These are phyloP conservation scores for Tadarida brasiliensis DNA, from an alignment of 2,797 vertebrate genomes.

Conservation along the genomic window DNA sequence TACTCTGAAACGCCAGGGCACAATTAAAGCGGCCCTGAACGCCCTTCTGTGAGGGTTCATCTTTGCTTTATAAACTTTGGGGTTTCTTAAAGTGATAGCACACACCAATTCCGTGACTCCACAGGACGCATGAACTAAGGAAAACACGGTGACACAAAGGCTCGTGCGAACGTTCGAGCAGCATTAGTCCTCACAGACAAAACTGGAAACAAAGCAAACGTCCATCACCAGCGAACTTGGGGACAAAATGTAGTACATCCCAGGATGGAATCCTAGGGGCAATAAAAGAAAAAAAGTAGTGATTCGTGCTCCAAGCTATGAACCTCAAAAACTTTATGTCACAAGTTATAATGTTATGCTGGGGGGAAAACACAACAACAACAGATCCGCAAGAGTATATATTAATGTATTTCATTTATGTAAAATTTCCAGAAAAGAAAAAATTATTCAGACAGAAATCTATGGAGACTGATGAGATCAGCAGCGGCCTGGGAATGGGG, in stretches of 20 bases:
- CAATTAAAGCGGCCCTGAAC: background rate
- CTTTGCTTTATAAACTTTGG: background rate
- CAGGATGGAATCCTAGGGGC: accelerated
- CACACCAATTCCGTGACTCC: too few species aligned
- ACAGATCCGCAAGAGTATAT: accelerated
- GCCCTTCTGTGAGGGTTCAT: background rate
- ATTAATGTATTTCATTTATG: background rate
- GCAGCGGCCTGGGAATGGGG: too few species aligned
- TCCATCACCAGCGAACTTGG: accelerated
- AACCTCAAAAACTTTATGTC: background rate
- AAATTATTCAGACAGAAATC: background rate
- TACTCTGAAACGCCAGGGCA: background rate
- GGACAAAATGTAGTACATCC: accelerated
- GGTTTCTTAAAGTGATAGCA: background rate
- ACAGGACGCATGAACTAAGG: accelerated
- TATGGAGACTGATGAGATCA: accelerated
- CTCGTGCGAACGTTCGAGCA: accelerated
- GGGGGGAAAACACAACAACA: too few species aligned
- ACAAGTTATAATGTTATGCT: background rate
- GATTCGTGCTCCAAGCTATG: accelerated
- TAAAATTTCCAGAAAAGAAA: background rate
- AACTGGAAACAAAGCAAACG: background rate
- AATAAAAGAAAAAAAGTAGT: accelerated
- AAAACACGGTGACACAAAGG: background rate
- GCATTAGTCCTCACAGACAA: accelerated